phyloP scores from a whole-genome alignment of 1,140 invertebrate species.

The Zaprionus kolodkinae region DNA sequence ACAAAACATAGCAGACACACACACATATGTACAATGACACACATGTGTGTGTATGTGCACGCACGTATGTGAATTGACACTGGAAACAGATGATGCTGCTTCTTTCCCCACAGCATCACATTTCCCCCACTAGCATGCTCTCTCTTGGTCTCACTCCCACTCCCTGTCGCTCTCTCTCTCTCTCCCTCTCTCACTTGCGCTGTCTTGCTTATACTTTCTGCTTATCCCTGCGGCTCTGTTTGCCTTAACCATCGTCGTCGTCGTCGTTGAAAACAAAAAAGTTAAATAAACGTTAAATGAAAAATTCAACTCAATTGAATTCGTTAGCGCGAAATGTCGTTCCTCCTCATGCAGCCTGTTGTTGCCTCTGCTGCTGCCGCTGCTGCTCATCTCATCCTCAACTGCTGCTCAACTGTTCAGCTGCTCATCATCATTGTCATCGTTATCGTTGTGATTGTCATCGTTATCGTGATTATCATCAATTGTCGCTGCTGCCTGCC shows the following conservation, averaged over 20 bases:
- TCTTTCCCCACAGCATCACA: constrained; percentile 37
- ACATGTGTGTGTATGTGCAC: too few relatives aligned
- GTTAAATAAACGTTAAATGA: constrained; percentile 82
- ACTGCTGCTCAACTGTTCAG: constrained; percentile 1
- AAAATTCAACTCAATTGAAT: constrained; percentile 83
- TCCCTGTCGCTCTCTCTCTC: not conserved
- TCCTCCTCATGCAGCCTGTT: constrained; percentile 52
- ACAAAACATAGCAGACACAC: constrained; percentile 11
- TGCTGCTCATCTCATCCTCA: constrained; percentile 32
- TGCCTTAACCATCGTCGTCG: constrained; percentile 39
- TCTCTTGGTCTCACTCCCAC: constrained; percentile 1
- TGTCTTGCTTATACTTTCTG: constrained; percentile 20
- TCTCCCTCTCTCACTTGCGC: not conserved
- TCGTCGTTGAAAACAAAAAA: constrained; percentile 60
- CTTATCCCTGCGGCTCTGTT: constrained; percentile 52
- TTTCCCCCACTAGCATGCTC: not conserved
- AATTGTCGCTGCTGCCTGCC: constrained; percentile 30
- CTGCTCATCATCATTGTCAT: constrained; percentile 32
- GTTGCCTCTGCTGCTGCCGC: constrained; percentile 54
- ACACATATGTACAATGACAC: constrained; percentile 21
- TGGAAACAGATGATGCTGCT: constrained; percentile 42
- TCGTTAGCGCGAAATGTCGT: constrained; percentile 82
- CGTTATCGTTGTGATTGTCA: constrained; percentile 53
- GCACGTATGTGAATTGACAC: constrained; percentile 19
- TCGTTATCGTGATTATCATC: constrained; percentile 48